Conservation (phyloP, 2,797 vertebrate species). For the Cirrhinus mrigala region DNA sequence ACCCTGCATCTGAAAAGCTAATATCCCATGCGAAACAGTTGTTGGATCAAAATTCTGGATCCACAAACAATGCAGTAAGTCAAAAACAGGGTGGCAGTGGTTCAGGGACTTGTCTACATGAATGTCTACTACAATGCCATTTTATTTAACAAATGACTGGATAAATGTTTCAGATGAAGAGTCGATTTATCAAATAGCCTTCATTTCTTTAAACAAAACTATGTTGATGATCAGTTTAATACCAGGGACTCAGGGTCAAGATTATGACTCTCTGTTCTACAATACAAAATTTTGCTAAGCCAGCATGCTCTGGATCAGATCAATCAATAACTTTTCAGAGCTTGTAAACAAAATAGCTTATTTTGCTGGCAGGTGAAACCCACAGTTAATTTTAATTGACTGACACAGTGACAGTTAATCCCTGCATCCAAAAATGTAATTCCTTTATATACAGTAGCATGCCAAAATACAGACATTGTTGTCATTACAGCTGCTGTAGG, state of each 20-base stretch:
- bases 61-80: constrained; percentile 26
- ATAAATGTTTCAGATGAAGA: neutral
- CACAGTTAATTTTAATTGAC: neutral
- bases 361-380: neutral
- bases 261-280: neutral
- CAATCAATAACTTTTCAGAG: too few relatives aligned
- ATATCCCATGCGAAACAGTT: constrained; percentile 59
- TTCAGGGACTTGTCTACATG: neutral
- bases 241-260: neutral
- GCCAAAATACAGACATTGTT: neutral
- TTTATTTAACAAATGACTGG: neutral
- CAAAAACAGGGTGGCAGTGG: neutral
- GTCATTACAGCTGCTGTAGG: too few relatives aligned
- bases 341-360: neutral
- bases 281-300: neutral
- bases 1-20: constrained; percentile 48
- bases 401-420: neutral
- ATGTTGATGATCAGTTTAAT: neutral
- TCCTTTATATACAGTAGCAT: neutral
- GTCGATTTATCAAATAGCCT: neutral
- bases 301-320: neutral
- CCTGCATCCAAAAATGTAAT: neutral
- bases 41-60: constrained; percentile 59
- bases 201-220: constrained; percentile 8
- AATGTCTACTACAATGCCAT: neutral